Evolutionary conservation across 2,113 vertebrate species (phyloP).

Genomic region (Scartelaos histophorus): DNA sequence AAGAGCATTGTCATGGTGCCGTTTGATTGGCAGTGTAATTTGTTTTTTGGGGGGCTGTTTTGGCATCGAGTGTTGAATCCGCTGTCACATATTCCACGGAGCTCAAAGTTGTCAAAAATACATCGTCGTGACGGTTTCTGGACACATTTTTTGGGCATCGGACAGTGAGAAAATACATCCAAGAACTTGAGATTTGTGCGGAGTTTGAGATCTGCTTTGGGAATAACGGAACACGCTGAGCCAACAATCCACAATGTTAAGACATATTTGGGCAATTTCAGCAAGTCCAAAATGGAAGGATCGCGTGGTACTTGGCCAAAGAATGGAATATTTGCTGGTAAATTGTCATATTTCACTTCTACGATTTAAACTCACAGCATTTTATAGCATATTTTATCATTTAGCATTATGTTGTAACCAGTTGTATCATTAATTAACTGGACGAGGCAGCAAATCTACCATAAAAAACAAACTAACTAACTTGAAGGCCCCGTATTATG

Average conservation of each 20-base stretch:
- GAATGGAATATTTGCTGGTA: background rate
- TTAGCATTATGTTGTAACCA: too few species aligned
- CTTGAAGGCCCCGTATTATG: too few species aligned
- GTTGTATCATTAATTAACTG: too few species aligned
- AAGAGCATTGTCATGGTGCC: slow-evolving; percentile 1
- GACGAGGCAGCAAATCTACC: too few species aligned
- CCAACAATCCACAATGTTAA: background rate
- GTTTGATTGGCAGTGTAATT: background rate
- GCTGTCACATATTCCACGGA: background rate
- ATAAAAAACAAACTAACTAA: too few species aligned
- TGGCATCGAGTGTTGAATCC: slow-evolving; percentile 4
- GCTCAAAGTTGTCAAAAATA: slow-evolving; percentile 9
- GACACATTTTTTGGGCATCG: background rate
- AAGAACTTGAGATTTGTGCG: slow-evolving; percentile 1
- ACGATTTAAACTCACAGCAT: too few species aligned
- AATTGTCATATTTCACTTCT: too few species aligned
- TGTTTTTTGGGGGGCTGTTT: background rate
- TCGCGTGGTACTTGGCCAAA: background rate
- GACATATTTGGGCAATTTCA: background rate
- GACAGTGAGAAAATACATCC: background rate
- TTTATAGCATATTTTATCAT: too few species aligned
- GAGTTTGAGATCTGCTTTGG: background rate
- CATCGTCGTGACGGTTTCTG: background rate
- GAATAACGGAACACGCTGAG: background rate
- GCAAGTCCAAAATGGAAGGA: background rate